Evolutionary conservation across 2,888 invertebrate genomes (phyloP).

Genomic region (Spisula solida): DNA sequence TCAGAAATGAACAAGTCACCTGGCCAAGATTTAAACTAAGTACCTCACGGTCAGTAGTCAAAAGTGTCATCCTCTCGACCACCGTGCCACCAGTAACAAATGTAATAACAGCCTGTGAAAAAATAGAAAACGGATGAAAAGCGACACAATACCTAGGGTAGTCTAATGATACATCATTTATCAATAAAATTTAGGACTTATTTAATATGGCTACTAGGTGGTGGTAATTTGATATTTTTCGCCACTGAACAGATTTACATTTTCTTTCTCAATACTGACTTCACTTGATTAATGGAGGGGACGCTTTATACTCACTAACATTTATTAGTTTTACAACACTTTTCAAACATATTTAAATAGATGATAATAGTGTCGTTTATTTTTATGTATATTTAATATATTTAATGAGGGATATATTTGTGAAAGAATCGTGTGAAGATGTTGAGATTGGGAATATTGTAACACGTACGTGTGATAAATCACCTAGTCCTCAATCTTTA

Average conservation of each 20-base stretch:
- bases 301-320: background rate
- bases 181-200: background rate
- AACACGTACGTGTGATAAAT: conserved; percentile 4
- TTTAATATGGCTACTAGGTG: background rate
- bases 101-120: no score
- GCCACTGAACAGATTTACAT: background rate
- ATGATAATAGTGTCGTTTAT: background rate
- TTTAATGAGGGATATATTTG: conserved; percentile 17
- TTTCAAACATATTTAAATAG: background rate
- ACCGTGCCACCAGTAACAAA: no score
- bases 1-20: no score
- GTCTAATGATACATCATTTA: background rate
- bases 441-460: background rate
- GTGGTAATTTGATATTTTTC: background rate
- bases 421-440: background rate
- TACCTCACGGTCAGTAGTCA: no score
- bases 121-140: no score
- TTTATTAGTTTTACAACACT: background rate
- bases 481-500: no score
- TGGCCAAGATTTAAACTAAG: no score
- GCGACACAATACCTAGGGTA: no score
- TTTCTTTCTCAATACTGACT: background rate
- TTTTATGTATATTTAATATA: conserved; percentile 21
- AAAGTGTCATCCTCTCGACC: no score
- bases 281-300: background rate